These are phyloP conservation scores for Acanthoscelides obtectus DNA, from an alignment of 2,888 invertebrate species.

Conservation along the genomic window DNA sequence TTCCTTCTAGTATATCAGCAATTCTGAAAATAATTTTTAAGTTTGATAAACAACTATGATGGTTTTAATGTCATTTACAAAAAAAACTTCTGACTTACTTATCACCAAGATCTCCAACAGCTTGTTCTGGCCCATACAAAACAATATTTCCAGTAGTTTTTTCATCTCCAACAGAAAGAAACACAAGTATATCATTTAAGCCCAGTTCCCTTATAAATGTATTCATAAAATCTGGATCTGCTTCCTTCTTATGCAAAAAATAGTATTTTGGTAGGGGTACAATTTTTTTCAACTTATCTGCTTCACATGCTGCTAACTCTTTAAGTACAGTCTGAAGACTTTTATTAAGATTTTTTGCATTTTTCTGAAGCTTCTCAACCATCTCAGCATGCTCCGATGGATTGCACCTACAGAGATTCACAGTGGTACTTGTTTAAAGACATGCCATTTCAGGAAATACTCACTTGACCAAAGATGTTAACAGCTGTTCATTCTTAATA, in stretches of 20 bases:
- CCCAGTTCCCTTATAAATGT: constrained; percentile 62
- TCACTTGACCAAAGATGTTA: constrained; percentile 70
- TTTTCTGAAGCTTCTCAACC: constrained; percentile 69
- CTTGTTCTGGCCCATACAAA: constrained; percentile 53
- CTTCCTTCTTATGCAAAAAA: constrained; percentile 65
- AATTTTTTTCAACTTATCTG: constrained; percentile 53
- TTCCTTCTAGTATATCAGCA: constrained; percentile 64
- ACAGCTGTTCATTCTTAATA: constrained; percentile 61
- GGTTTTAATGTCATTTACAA: constrained; percentile 2
- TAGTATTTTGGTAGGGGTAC: constrained; percentile 54
- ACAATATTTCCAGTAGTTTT: constrained; percentile 56
- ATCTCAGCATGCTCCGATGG: constrained; percentile 66
- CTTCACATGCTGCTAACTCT: constrained; percentile 68
- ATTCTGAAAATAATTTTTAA: constrained; percentile 51
- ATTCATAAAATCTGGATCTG: constrained; percentile 72
- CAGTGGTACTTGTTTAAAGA: neutral
- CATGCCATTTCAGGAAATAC: constrained; percentile 25
- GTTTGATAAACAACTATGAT: neutral
- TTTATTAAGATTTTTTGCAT: constrained; percentile 61
- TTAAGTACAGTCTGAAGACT: constrained; percentile 60
- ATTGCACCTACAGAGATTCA: constrained; percentile 56
- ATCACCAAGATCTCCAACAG: constrained; percentile 54
- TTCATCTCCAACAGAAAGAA: constrained; percentile 68
- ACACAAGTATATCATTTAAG: constrained; percentile 54
- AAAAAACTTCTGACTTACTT: constrained; percentile 51